phyloP scores from a whole-genome alignment of 2,797 vertebrate genomes.

The Danionella dracula region DNA sequence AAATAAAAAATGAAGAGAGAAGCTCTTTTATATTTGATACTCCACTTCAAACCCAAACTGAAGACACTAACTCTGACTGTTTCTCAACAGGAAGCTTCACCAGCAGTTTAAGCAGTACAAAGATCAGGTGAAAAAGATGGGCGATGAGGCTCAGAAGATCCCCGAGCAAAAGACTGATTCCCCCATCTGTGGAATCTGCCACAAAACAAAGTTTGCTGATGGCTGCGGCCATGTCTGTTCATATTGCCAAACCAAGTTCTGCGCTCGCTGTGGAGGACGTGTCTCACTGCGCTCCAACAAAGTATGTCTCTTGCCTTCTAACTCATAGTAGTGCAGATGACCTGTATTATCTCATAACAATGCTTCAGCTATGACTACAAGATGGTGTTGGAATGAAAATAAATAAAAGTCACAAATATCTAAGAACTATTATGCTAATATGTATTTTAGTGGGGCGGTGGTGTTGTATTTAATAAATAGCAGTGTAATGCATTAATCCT shows the following conservation, averaged over 20 bases:
- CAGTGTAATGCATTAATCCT: too few relatives aligned
- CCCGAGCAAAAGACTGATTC: slow-evolving; percentile 78
- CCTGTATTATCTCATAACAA: too few relatives aligned
- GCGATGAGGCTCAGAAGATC: slow-evolving; percentile 79
- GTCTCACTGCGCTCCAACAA: slow-evolving; percentile 84
- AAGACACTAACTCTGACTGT: too few relatives aligned
- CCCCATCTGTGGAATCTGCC: slow-evolving; percentile 83
- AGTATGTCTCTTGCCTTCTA: slow-evolving; percentile 58
- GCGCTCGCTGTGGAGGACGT: slow-evolving; percentile 81
- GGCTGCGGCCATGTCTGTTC: slow-evolving; percentile 88
- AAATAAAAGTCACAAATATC: too few relatives aligned
- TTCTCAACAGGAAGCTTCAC: slow-evolving; percentile 82
- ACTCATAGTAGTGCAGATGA: background rate
- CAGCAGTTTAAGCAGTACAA: slow-evolving; percentile 95
- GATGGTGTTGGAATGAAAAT: slow-evolving; percentile 18
- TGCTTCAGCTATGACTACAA: background rate
- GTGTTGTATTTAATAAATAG: too few relatives aligned
- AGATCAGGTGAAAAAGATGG: slow-evolving; percentile 91
- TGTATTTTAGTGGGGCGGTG: too few relatives aligned
- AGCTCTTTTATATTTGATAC: too few relatives aligned
- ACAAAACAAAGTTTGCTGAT: slow-evolving; percentile 87
- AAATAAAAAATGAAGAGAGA: too few relatives aligned
- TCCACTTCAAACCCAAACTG: background rate
- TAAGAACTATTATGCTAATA: too few relatives aligned
- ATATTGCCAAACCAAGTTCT: slow-evolving; percentile 90